Evolutionary conservation across 2,888 invertebrate species (phyloP).

Genomic region (Nomada flava): DNA sequence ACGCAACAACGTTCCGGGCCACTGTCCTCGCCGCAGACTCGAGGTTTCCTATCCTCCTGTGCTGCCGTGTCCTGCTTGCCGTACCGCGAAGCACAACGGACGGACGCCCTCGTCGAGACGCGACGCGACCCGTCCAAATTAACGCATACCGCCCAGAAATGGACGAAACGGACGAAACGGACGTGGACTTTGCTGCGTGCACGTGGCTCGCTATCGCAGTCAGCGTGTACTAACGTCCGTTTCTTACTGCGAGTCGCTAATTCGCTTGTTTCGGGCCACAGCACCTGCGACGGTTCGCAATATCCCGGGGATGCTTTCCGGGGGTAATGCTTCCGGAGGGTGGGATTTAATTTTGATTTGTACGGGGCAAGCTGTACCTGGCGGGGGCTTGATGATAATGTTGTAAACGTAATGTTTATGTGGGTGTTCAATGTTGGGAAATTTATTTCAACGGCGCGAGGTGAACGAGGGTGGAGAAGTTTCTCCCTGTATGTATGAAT

Average conservation of each 20-base stretch:
- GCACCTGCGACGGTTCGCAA: background rate
- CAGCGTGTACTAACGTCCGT: background rate
- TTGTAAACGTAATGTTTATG: no score
- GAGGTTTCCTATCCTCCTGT: constrained; percentile 64
- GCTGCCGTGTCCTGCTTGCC: constrained; percentile 29
- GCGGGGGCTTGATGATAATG: no score
- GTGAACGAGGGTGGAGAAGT: no score
- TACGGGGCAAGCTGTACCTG: no score
- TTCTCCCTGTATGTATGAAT: no score
- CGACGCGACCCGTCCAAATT: constrained; percentile 54
- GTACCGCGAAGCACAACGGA: constrained; percentile 41
- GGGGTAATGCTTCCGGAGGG: background rate
- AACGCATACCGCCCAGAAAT: constrained; percentile 58
- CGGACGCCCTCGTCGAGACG: constrained; percentile 36
- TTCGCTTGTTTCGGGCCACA: background rate
- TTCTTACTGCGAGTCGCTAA: background rate
- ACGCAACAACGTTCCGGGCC: constrained; percentile 68
- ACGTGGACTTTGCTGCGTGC: background rate
- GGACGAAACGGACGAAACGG: constrained; percentile 33
- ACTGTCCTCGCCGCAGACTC: constrained; percentile 61
- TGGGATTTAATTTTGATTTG: background rate
- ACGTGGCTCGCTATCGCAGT: no score
- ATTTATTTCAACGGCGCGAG: no score
- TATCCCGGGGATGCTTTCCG: no score
- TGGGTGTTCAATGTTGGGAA: no score